A percentile compares a stretch with the other conserved stretches of the same genome.
phyloP scores from a whole-genome alignment of 2,113 vertebrate species.

The Dicerorhinus sumatrensis region DNA sequence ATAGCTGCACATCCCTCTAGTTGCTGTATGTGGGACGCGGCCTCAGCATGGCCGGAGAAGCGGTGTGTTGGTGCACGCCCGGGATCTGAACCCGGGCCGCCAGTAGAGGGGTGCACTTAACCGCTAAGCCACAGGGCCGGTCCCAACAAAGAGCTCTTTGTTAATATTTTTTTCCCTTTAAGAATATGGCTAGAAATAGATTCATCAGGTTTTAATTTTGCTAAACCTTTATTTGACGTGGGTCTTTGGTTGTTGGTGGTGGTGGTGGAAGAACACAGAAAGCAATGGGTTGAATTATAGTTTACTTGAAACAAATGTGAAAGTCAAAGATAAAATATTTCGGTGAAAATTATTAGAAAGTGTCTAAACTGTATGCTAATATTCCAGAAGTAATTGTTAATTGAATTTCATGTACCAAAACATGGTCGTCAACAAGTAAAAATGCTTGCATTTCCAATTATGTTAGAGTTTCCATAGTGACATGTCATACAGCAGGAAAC shows the following conservation, averaged over 20 bases:
- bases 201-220: not conserved
- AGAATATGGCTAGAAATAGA: not conserved
- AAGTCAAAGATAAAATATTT: not conserved
- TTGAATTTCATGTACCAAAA: not conserved
- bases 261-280: not conserved
- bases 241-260: not conserved
- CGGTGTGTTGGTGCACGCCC: no score
- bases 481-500: not conserved
- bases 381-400: not conserved
- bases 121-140: no score
- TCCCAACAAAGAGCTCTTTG: not conserved
- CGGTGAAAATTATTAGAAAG: slow-evolving; percentile 4
- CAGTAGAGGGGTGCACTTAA: no score
- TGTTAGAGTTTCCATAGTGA: not conserved
- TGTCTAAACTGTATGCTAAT: not conserved
- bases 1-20: no score
- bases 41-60: no score
- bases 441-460: not conserved
- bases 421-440: not conserved
- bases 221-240: not conserved
- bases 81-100: no score
- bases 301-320: not conserved
- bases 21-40: no score
- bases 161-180: slow-evolving; percentile 31
- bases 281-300: not conserved